Conservation (phyloP, 2,888 invertebrate species). For the Alsophila aescularia region DNA sequence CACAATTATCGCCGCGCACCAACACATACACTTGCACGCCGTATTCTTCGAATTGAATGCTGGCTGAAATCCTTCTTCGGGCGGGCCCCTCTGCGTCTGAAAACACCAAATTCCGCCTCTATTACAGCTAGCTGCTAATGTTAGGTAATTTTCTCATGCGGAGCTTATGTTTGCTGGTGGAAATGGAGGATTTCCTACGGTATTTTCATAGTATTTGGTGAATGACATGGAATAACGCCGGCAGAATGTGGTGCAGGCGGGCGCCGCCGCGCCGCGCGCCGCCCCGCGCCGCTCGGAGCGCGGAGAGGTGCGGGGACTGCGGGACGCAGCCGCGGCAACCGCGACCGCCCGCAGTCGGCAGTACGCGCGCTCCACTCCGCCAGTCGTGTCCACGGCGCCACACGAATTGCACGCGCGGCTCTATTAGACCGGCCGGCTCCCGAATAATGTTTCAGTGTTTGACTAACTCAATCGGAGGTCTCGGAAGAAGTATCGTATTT, state of each 20-base stretch:
- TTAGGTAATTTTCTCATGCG: background rate
- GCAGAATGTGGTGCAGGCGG: conserved; percentile 21
- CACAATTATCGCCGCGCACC: conserved; percentile 57
- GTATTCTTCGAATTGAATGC: conserved; percentile 59
- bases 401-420: conserved; percentile 80
- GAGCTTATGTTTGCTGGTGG: conserved; percentile 21
- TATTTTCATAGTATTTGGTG: conserved; percentile 68
- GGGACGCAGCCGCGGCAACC: conserved; percentile 16
- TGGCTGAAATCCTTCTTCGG: conserved; percentile 67
- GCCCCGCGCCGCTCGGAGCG: conserved; percentile 36
- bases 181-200: conserved; percentile 19
- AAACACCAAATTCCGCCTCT: conserved; percentile 12
- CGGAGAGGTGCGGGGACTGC: conserved; percentile 43
- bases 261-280: conserved; percentile 35
- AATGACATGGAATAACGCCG: conserved; percentile 64
- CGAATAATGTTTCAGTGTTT: conserved; percentile 85
- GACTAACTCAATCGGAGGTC: conserved; percentile 83
- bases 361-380: conserved; percentile 53
- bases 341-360: conserved; percentile 48
- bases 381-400: conserved; percentile 81
- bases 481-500: conserved; percentile 81
- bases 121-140: background rate
- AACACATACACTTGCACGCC: conserved; percentile 57
- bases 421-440: conserved; percentile 80
- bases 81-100: conserved; percentile 56